Percentiles rank a stretch among this genome's conserved stretches.
Conservation (phyloP, 2,113 vertebrate species). For the Apeltes quadracus region DNA sequence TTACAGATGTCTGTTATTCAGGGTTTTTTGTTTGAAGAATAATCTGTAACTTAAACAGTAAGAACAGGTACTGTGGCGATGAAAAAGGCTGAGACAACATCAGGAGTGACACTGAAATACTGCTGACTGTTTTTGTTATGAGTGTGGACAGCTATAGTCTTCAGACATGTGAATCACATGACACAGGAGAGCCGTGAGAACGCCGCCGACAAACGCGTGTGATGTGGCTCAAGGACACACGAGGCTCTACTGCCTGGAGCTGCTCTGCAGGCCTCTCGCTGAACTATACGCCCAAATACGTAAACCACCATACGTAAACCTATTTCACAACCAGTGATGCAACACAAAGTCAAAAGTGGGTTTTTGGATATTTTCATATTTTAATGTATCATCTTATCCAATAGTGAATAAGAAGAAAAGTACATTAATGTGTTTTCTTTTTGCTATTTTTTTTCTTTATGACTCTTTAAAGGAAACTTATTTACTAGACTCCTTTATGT, state of each 20-base stretch:
- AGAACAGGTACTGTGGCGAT: background rate
- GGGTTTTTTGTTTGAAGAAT: background rate
- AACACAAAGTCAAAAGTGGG: background rate
- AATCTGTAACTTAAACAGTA: background rate
- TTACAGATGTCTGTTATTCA: background rate
- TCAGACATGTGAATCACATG: slow-evolving; percentile 3
- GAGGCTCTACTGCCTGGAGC: background rate
- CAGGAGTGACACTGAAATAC: background rate
- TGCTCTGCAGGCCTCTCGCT: background rate
- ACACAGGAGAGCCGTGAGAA: slow-evolving; percentile 69
- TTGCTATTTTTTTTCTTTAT: background rate
- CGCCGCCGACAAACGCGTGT: background rate
- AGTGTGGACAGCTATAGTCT: slow-evolving; percentile 12
- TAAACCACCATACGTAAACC: background rate
- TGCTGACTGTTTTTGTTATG: slow-evolving; percentile 21
- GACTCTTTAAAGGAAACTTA: background rate
- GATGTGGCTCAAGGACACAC: background rate
- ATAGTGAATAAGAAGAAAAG: background rate
- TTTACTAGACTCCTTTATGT: background rate
- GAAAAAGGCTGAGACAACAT: background rate
- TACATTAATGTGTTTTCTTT: background rate
- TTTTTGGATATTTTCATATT: background rate
- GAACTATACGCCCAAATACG: background rate
- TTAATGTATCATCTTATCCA: background rate
- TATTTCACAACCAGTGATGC: background rate